phyloP scores from a whole-genome alignment of 1,140 invertebrate species.

The Ephestia elutella region DNA sequence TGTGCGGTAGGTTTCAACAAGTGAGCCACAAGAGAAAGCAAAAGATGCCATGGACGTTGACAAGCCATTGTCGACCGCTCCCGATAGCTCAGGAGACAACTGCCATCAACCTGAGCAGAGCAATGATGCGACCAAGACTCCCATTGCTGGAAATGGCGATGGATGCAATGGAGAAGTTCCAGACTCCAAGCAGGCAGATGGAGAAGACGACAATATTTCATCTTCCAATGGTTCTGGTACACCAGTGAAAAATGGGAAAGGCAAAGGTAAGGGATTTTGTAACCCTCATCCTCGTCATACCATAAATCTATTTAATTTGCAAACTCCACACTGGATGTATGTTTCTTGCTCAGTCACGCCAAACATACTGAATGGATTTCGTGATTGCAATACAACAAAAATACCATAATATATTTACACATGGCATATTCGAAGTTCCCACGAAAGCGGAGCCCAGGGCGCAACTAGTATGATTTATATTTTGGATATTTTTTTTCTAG shows the following conservation, averaged over 20 bases:
- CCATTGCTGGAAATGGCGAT: constrained; percentile 49
- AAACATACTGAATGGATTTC: no score
- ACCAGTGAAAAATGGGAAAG: constrained; percentile 40
- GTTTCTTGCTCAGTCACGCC: no score
- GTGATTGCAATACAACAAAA: no score
- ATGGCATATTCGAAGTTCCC: no score
- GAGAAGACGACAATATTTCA: constrained; percentile 72
- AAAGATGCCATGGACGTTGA: constrained; percentile 47
- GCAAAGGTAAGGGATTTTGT: constrained; percentile 38
- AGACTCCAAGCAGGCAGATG: constrained; percentile 73
- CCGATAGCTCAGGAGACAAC: constrained; percentile 76
- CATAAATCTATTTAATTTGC: no score
- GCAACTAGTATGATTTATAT: no score
- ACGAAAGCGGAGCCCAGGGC: no score
- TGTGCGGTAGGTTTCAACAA: constrained; percentile 68
- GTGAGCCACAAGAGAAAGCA: constrained; percentile 62
- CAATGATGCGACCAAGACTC: constrained; percentile 49
- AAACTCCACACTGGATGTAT: no score
- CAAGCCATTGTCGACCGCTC: constrained; percentile 60
- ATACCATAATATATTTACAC: no score
- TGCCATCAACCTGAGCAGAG: constrained; percentile 72
- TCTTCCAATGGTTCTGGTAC: constrained; percentile 64
- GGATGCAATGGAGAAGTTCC: constrained; percentile 66
- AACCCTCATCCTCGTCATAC: not conserved
- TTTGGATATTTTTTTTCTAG: no score